Conservation (phyloP, 2,888 invertebrate genomes). For the Argyresthia goedartella region DNA sequence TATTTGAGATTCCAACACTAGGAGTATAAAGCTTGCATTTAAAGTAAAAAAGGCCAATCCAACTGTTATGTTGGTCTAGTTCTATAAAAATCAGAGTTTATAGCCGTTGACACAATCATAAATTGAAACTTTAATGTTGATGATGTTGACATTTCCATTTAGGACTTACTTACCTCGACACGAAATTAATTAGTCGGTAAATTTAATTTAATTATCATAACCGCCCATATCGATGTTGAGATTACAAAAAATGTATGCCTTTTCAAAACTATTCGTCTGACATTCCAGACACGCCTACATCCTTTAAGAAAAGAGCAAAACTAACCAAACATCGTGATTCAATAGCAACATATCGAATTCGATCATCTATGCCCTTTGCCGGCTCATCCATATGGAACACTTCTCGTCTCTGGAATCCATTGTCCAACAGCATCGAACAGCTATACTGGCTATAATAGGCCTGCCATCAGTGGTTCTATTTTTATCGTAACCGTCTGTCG, state of each 20-base stretch:
- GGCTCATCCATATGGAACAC: conserved; percentile 64
- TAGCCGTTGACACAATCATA: too few relatives aligned
- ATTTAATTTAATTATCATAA: too few relatives aligned
- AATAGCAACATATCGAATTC: neutral
- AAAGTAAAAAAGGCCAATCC: too few relatives aligned
- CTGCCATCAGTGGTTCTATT: conserved; percentile 29
- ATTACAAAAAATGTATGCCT: neutral
- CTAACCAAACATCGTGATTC: neutral
- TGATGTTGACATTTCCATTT: too few relatives aligned
- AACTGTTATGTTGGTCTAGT: too few relatives aligned
- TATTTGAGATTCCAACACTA: too few relatives aligned
- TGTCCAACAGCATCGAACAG: conserved; percentile 44
- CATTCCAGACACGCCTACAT: neutral
- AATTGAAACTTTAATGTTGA: too few relatives aligned
- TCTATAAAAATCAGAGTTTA: too few relatives aligned
- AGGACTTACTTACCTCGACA: too few relatives aligned
- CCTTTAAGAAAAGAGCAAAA: neutral
- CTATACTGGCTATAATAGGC: conserved; percentile 7
- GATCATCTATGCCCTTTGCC: conserved; percentile 41
- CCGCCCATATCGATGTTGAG: too few relatives aligned
- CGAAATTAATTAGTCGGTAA: too few relatives aligned
- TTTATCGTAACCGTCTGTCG: conserved; percentile 41
- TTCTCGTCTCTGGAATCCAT: conserved; percentile 59
- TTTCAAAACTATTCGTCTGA: neutral
- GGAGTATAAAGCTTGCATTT: too few relatives aligned